phyloP scores from a whole-genome alignment of 2,113 vertebrate species.

The Misgurnus anguillicaudatus region DNA sequence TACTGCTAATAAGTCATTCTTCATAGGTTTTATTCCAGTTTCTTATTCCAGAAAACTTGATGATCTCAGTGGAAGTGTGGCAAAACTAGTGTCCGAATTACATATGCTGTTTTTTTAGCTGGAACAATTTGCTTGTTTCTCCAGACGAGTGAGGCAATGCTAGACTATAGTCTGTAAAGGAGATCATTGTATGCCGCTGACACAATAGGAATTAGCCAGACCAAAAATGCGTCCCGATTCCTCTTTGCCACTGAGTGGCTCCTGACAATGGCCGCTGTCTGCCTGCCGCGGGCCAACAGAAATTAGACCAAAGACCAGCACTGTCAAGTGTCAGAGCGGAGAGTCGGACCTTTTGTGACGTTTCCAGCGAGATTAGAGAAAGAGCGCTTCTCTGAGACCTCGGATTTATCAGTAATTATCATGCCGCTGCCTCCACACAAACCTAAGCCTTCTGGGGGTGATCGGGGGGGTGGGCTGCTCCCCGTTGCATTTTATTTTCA shows the following conservation, averaged over 20 bases:
- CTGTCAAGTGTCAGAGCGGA: constrained; percentile 44
- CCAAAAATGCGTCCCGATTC: constrained; percentile 35
- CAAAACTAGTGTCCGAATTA: no score
- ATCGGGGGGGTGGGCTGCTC: constrained; percentile 4
- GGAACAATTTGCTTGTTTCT: neutral
- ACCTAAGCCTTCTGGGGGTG: constrained; percentile 30
- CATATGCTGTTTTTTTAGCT: neutral
- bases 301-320: constrained; percentile 45
- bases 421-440: constrained; percentile 42
- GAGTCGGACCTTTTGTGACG: constrained; percentile 40
- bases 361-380: constrained; percentile 46
- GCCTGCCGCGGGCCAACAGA: constrained; percentile 38
- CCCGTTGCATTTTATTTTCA: constrained; percentile 45
- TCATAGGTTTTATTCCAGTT: no score
- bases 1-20: no score
- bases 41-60: no score
- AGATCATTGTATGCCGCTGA: neutral
- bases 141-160: neutral
- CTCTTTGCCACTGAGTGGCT: constrained; percentile 40
- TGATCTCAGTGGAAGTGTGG: no score
- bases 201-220: constrained; percentile 32
- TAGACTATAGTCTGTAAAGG: constrained; percentile 20
- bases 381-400: constrained; percentile 45
- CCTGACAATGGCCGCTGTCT: constrained; percentile 45
- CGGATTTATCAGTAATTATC: constrained; percentile 50